These are phyloP conservation scores for Gracilinanus agilis DNA, from an alignment of 2,113 vertebrate genomes.

Conservation along the genomic window DNA sequence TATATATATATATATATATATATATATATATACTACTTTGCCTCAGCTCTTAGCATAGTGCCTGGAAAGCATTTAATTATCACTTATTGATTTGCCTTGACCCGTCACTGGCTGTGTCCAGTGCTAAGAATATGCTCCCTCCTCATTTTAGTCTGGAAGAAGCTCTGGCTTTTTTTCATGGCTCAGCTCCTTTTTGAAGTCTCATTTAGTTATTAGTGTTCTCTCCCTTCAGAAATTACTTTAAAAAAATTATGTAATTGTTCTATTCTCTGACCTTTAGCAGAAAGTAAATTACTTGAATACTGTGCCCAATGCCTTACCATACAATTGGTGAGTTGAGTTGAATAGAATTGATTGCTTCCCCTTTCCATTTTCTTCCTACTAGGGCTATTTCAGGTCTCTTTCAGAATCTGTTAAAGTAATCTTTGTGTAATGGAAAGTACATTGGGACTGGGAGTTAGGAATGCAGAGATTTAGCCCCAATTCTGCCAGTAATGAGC, in stretches of 20 bases:
- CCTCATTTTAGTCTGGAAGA: background rate
- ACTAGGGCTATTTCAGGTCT: background rate
- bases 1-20: no score
- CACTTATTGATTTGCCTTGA: background rate
- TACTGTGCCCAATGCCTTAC: background rate
- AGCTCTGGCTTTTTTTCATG: background rate
- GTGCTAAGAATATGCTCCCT: background rate
- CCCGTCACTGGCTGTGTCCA: background rate
- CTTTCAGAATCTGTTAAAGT: background rate
- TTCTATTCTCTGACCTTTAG: background rate
- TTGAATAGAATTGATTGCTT: background rate
- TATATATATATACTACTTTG: no score
- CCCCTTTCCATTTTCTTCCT: background rate
- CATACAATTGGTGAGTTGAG: background rate
- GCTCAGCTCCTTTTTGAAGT: background rate
- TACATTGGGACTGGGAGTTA: background rate
- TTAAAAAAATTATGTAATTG: background rate
- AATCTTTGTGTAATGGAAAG: background rate
- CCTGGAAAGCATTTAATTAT: background rate
- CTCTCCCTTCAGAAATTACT: background rate
- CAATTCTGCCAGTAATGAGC: background rate
- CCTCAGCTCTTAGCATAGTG: background rate
- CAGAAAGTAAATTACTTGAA: background rate
- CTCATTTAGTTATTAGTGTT: background rate
- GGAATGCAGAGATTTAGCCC: background rate